phyloP scores from a whole-genome alignment of 2,888 invertebrate species.

The Nematopogon swammerdamellus region DNA sequence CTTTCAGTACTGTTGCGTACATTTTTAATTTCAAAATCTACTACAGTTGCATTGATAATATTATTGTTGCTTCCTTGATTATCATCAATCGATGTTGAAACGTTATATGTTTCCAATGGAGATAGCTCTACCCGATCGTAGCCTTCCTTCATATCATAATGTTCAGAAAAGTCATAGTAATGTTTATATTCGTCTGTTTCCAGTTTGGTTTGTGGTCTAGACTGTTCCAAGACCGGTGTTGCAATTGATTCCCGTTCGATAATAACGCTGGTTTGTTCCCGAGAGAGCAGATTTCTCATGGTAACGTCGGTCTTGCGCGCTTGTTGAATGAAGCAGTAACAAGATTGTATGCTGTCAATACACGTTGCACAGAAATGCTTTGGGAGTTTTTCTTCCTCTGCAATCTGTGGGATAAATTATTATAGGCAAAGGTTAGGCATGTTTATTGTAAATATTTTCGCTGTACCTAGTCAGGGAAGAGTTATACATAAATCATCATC shows the following conservation, averaged over 20 bases:
- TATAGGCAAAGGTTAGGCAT: neutral
- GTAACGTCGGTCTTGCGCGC: conserved; percentile 1
- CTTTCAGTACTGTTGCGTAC: conserved; percentile 5
- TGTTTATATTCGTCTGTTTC: too few relatives aligned
- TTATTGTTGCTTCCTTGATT: neutral
- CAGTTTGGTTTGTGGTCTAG: too few relatives aligned
- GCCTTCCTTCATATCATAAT: too few relatives aligned
- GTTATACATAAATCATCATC: neutral
- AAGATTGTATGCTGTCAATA: conserved; percentile 1
- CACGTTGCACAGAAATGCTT: conserved; percentile 4
- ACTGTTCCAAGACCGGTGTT: too few relatives aligned
- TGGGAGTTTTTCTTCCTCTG: conserved; percentile 2
- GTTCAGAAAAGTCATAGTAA: too few relatives aligned
- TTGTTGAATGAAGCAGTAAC: conserved; percentile 1
- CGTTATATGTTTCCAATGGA: too few relatives aligned
- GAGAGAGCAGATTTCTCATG: conserved; percentile 1
- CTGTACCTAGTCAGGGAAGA: neutral
- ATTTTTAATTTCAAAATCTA: conserved; percentile 3
- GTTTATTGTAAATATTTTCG: too few relatives aligned
- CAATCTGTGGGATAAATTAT: conserved; percentile 1
- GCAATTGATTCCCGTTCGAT: too few relatives aligned
- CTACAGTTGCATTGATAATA: too few relatives aligned
- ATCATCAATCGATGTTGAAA: neutral
- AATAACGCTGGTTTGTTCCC: too few relatives aligned
- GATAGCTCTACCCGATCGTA: too few relatives aligned